phyloP scores from a whole-genome alignment of 2,888 invertebrate species.

The Azorinus chamasolen region DNA sequence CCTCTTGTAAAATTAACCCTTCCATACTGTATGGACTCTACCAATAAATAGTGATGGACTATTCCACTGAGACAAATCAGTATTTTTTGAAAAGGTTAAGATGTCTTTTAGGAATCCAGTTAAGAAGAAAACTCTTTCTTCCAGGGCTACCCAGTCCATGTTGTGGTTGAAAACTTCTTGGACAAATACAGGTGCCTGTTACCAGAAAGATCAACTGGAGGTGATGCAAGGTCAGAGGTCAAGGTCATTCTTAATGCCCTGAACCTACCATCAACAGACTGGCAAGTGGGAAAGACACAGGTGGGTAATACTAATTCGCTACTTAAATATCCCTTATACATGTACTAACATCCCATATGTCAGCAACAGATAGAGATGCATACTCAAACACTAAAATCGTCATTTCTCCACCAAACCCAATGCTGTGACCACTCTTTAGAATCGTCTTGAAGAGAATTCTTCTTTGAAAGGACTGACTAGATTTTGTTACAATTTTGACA shows the following conservation, averaged over 20 bases:
- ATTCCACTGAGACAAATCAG: too few relatives aligned
- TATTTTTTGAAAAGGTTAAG: neutral
- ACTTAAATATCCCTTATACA: neutral
- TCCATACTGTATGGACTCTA: too few relatives aligned
- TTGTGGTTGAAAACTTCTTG: constrained; percentile 74
- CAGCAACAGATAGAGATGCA: too few relatives aligned
- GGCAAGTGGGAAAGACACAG: constrained; percentile 82
- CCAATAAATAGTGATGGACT: too few relatives aligned
- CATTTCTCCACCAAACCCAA: too few relatives aligned
- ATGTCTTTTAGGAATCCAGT: neutral
- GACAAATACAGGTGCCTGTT: constrained; percentile 77
- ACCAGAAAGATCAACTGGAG: constrained; percentile 28
- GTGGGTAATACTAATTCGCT: constrained; percentile 61
- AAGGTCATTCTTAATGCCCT: constrained; percentile 73
- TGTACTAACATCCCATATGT: too few relatives aligned
- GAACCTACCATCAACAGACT: constrained; percentile 76
- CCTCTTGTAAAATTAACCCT: too few relatives aligned
- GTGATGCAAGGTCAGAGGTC: constrained; percentile 63
- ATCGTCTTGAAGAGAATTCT: too few relatives aligned
- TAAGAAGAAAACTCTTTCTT: constrained; percentile 1
- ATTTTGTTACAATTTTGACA: too few relatives aligned
- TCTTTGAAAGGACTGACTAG: too few relatives aligned
- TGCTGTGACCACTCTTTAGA: too few relatives aligned
- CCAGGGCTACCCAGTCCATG: constrained; percentile 82
- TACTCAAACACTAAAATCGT: too few relatives aligned